These are phyloP conservation scores for Tinea trinotella DNA, from an alignment of 2,888 invertebrate species.

Conservation along the genomic window DNA sequence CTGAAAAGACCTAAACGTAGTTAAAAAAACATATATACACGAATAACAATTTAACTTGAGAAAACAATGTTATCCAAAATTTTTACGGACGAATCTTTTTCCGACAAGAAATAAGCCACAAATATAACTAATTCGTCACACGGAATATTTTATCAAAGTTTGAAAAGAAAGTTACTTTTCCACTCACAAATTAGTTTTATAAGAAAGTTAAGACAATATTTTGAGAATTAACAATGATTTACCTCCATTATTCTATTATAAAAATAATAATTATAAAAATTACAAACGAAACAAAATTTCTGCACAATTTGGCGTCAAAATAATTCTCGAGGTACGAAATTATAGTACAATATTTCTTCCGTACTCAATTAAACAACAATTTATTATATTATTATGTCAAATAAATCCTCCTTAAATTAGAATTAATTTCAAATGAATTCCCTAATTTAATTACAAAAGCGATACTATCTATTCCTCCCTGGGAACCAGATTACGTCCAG, in stretches of 20 bases:
- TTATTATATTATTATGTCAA: neutral
- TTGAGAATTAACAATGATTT: neutral
- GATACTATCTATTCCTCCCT: neutral
- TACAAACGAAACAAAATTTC: neutral
- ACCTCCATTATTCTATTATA: neutral
- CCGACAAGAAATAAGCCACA: neutral
- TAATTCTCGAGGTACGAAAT: neutral
- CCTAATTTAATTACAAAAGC: slow-evolving; percentile 13
- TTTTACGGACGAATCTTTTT: neutral
- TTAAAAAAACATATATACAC: neutral
- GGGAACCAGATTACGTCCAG: neutral
- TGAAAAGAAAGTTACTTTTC: slow-evolving; percentile 3
- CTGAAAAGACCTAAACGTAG: neutral
- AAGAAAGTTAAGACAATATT: slow-evolving; percentile 1
- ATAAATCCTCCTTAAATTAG: slow-evolving; percentile 8
- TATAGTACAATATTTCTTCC: neutral
- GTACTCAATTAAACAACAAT: neutral
- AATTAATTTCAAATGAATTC: slow-evolving; percentile 6
- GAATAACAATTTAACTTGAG: neutral
- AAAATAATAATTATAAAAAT: neutral
- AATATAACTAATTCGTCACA: slow-evolving; percentile 7
- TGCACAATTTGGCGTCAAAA: neutral
- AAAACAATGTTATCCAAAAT: neutral
- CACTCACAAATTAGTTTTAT: neutral
- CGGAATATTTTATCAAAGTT: slow-evolving; percentile 7